Base-by-base conservation (phyloP, 2,888 invertebrate genomes). In the Leptinotarsa peninsularis region DNA sequence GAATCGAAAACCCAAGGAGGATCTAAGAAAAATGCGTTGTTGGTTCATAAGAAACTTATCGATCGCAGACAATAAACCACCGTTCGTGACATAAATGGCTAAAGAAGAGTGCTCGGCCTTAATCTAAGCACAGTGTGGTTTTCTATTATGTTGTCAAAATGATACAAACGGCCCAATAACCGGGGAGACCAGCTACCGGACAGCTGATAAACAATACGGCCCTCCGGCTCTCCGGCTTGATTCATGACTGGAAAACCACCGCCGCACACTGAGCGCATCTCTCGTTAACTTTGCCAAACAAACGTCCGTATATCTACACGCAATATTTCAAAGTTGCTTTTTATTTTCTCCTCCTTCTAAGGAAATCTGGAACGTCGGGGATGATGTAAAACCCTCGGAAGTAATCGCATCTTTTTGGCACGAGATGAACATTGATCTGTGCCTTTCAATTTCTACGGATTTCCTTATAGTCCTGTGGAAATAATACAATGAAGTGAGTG, bases 71-170 rank as follows among this genome's bases (percentile, higher is more conserved):
- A 81, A 84, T 84, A 84, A 83, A 84, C 80, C 80, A 82, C 81
- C 68, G 71, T 77, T 81, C 81, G 83, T 83, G 84, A 82, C 81
- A 81, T 81, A 82, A 83, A 83, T 79, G 81, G 78, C 78, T 76
- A 76, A 83, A 82, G 84, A 83, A 84, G 84, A 84, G 85, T 83
- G 81, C 85, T 79, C 80, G 81, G 83, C 83, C 84, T 85, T 85
- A 86, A 86, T 87, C 86, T 86, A 81, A 82, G 83, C 84, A 81
- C 86, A 84, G 85, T 85, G 85, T 83, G 85, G 85, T 87, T 88
- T 88, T 87, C 87, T 87, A 88, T 88, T 88, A 88, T 87, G 87
- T 87, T 88, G 88, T 88, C 88, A 88, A 85, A 88, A 87, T 87
- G 87, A 88, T 88, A 88, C 87, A 88, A 88, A 88, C 86, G 85